Evolutionary conservation across 2,888 invertebrate genomes (phyloP).

Genomic region (Caenorhabditis wallacei): DNA sequence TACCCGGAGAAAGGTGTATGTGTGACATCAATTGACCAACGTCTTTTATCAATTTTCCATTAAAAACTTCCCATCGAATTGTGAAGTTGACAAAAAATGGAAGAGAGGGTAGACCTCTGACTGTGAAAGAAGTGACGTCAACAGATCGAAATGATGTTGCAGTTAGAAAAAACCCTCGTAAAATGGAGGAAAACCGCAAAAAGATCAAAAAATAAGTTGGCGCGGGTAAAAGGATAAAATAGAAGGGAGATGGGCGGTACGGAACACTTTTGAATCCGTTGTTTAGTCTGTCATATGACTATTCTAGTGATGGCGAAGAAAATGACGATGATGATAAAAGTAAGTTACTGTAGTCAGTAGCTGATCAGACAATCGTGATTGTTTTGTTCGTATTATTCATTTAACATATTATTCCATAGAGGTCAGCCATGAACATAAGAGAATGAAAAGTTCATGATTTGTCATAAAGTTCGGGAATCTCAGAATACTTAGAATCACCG

Average conservation of each 20-base stretch:
- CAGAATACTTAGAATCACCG: conserved; percentile 1
- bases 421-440: conserved; percentile 6
- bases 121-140: conserved; percentile 42
- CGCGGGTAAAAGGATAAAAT: conserved; percentile 26
- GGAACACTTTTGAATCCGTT: conserved; percentile 35
- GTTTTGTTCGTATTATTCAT: background rate
- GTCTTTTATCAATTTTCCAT: conserved; percentile 39
- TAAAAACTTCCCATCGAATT: conserved; percentile 27
- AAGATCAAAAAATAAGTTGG: conserved; percentile 25
- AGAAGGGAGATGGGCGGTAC: conserved; percentile 20
- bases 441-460: conserved; percentile 11
- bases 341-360: conserved; percentile 41
- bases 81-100: conserved; percentile 22
- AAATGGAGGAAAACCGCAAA: conserved; percentile 28
- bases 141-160: conserved; percentile 30
- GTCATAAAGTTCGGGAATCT: conserved; percentile 6
- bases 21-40: conserved; percentile 56
- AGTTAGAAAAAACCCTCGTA: conserved; percentile 32
- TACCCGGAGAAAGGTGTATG: conserved; percentile 21
- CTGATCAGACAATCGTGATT: background rate
- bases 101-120: conserved; percentile 13
- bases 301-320: conserved; percentile 19
- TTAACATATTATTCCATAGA: background rate
- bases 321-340: conserved; percentile 16
- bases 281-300: conserved; percentile 36